Percentiles rank a stretch among this genome's conserved stretches.
These are phyloP conservation scores for Ceyx erithaca DNA, from an alignment of 2,797 vertebrate genomes.

Conservation along the genomic window DNA sequence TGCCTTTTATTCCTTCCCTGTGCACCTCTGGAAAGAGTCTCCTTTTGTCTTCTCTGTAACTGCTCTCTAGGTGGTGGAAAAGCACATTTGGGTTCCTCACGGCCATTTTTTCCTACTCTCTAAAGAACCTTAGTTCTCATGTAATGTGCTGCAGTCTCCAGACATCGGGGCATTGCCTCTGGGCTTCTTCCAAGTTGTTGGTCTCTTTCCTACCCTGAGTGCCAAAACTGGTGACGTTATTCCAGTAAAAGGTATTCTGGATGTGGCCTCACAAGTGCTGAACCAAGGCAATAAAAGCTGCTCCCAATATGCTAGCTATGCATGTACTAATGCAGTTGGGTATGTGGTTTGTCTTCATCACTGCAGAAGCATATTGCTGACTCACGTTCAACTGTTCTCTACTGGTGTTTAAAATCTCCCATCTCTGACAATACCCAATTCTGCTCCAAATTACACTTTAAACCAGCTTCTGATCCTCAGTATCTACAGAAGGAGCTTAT, in stretches of 20 bases:
- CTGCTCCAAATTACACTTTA: neutral
- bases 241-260: neutral
- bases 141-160: neutral
- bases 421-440: neutral
- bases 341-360: neutral
- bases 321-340: neutral
- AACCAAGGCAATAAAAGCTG: neutral
- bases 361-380: neutral
- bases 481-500: neutral
- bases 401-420: neutral
- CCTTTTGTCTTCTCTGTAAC: neutral
- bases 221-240: neutral
- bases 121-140: neutral
- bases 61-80: neutral
- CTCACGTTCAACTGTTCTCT: fast-evolving
- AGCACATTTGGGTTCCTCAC: fast-evolving
- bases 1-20: neutral
- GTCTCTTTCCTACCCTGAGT: neutral
- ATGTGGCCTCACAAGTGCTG: neutral
- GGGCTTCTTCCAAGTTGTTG: neutral
- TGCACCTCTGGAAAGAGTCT: neutral
- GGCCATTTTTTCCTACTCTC: neutral
- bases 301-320: neutral
- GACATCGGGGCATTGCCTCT: neutral
- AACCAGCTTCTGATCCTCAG: neutral